These are phyloP conservation scores for Sylvietta virens DNA, from an alignment of 2,113 vertebrate genomes.

Conservation along the genomic window DNA sequence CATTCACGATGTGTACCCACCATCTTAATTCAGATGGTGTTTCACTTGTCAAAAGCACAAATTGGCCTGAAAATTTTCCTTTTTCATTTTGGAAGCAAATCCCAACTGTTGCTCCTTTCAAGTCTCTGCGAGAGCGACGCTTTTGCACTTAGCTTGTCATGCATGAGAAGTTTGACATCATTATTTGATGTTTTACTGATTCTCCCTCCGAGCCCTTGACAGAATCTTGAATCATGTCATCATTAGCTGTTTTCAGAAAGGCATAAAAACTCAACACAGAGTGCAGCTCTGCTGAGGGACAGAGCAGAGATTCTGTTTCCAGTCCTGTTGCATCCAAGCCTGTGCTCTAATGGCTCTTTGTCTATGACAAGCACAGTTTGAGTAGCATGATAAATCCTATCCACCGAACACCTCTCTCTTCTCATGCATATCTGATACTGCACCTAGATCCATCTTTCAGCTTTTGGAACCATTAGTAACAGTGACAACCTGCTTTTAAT, in stretches of 20 bases:
- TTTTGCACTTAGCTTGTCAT: neutral
- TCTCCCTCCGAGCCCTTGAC: neutral
- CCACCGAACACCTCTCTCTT: neutral
- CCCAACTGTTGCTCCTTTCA: neutral
- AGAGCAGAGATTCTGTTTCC: neutral
- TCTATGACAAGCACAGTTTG: neutral
- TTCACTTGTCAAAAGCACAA: neutral
- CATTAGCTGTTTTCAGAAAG: neutral
- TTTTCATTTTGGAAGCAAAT: neutral
- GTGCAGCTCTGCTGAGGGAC: neutral
- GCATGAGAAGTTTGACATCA: neutral
- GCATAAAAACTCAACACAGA: neutral
- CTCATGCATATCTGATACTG: neutral
- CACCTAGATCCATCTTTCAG: neutral
- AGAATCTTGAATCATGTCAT: neutral
- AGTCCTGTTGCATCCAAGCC: neutral
- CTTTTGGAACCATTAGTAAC: neutral
- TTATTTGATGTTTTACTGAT: slow-evolving; percentile 7
- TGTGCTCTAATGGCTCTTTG: neutral
- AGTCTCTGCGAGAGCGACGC: rapidly evolving
- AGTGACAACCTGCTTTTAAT: neutral
- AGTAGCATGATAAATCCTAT: neutral
- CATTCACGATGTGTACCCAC: neutral
- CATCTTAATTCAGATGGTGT: neutral
- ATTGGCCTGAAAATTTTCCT: neutral